phyloP scores from a whole-genome alignment of 2,797 vertebrate genomes.

The Enoplosus armatus region DNA sequence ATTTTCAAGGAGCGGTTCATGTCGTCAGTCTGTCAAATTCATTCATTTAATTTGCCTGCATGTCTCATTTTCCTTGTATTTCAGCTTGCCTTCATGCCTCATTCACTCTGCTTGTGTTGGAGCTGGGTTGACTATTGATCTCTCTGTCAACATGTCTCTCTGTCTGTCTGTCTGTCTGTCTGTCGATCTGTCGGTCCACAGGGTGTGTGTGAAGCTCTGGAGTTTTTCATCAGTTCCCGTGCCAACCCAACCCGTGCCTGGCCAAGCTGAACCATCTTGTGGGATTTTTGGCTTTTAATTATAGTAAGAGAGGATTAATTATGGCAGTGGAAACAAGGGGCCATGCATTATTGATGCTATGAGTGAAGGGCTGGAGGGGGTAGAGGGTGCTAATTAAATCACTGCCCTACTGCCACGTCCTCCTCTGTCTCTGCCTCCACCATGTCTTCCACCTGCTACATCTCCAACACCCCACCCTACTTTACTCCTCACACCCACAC shows the following conservation, averaged over 20 bases:
- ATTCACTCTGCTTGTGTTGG: constrained; percentile 33
- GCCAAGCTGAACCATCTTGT: constrained; percentile 87
- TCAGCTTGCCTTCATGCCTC: constrained; percentile 35
- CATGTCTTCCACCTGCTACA: constrained; percentile 81
- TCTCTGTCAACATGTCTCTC: constrained; percentile 58
- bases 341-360: constrained; percentile 94
- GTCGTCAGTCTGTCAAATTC: constrained; percentile 33
- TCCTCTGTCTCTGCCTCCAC: constrained; percentile 79
- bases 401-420: constrained; percentile 89
- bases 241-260: constrained; percentile 78
- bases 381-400: constrained; percentile 91
- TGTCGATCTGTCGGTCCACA: constrained; percentile 62
- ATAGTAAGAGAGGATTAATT: constrained; percentile 94
- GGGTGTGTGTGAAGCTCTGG: constrained; percentile 65
- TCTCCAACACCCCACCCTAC: constrained; percentile 53
- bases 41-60: constrained; percentile 49
- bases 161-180: constrained; percentile 46
- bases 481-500: constrained; percentile 28
- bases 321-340: constrained; percentile 91
- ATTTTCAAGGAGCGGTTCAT: constrained; percentile 34
- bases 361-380: constrained; percentile 89
- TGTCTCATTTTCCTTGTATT: constrained; percentile 32
- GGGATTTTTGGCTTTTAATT: constrained; percentile 94
- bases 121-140: constrained; percentile 60
- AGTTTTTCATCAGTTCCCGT: constrained; percentile 82